Conservation (phyloP, 2,888 invertebrate species). For the Machimus rusticus region DNA sequence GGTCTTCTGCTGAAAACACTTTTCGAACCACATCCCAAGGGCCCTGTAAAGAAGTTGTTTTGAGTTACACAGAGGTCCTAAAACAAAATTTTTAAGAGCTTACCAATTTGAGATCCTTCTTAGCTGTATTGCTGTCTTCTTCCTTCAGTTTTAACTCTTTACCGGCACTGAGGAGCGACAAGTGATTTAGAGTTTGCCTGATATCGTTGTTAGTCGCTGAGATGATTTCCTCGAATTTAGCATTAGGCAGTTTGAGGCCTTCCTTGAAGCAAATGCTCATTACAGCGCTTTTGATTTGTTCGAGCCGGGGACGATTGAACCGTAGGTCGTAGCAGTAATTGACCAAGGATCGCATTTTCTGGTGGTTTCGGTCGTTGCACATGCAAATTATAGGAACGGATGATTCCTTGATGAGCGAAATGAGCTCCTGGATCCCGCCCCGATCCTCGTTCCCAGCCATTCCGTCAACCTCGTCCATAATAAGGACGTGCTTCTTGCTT, state of each 20-base stretch:
- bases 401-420: constrained; percentile 86
- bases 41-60: constrained; percentile 66
- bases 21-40: constrained; percentile 93
- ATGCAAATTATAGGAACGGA: constrained; percentile 93
- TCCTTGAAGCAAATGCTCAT: constrained; percentile 92
- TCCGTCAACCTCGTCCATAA: constrained; percentile 99
- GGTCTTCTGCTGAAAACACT: constrained; percentile 84
- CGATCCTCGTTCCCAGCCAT: constrained; percentile 99
- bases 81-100: neutral
- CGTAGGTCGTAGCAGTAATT: constrained; percentile 94
- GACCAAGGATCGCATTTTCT: constrained; percentile 89
- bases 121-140: constrained; percentile 68
- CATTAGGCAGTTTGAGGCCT: constrained; percentile 77
- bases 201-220: constrained; percentile 90
- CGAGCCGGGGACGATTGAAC: constrained; percentile 83
- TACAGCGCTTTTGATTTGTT: constrained; percentile 92
- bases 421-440: constrained; percentile 95
- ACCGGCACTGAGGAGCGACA: constrained; percentile 80
- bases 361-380: constrained; percentile 95
- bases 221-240: constrained; percentile 84
- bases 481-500: constrained; percentile 82
- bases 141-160: constrained; percentile 65
- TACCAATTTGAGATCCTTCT: constrained; percentile 84
- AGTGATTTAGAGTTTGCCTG: constrained; percentile 88
- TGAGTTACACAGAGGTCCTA: neutral